phyloP scores from a whole-genome alignment of 2,888 invertebrate species.

The Molanna angustata region DNA sequence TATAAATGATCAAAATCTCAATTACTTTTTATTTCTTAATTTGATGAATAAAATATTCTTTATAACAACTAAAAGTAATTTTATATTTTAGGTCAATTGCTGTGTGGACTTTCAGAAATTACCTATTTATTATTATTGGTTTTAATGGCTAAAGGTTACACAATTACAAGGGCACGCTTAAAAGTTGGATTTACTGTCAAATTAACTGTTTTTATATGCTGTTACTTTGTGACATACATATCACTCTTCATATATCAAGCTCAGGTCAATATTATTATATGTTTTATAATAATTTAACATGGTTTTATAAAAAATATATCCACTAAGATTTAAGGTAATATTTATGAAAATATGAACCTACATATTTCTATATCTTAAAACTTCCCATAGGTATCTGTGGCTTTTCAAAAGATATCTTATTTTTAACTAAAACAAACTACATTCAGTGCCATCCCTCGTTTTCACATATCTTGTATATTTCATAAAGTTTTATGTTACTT shows the following conservation, averaged over 20 bases:
- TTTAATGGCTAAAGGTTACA: constrained; percentile 85
- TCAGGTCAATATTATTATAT: constrained; percentile 50
- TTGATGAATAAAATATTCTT: neutral
- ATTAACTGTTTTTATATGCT: constrained; percentile 75
- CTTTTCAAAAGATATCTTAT: too few species aligned
- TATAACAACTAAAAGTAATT: neutral
- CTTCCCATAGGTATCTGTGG: too few species aligned
- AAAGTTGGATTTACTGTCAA: constrained; percentile 70
- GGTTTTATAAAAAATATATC: too few species aligned
- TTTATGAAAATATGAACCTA: too few species aligned
- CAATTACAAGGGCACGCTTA: constrained; percentile 81
- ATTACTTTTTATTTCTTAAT: constrained; percentile 3
- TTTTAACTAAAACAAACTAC: too few species aligned
- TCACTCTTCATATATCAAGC: constrained; percentile 79
- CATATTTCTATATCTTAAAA: too few species aligned
- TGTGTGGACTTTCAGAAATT: constrained; percentile 71
- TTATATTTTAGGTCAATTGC: constrained; percentile 62
- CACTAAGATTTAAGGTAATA: too few species aligned
- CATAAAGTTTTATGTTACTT: neutral
- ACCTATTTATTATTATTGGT: constrained; percentile 75
- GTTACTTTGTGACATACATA: constrained; percentile 70
- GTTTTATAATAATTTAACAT: too few species aligned
- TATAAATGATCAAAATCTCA: too few species aligned
- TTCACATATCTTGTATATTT: too few species aligned
- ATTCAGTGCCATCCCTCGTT: too few species aligned